Conservation (phyloP, 37 sponge, comb jelly and placozoan genomes). For the Tethya wilhelma region DNA sequence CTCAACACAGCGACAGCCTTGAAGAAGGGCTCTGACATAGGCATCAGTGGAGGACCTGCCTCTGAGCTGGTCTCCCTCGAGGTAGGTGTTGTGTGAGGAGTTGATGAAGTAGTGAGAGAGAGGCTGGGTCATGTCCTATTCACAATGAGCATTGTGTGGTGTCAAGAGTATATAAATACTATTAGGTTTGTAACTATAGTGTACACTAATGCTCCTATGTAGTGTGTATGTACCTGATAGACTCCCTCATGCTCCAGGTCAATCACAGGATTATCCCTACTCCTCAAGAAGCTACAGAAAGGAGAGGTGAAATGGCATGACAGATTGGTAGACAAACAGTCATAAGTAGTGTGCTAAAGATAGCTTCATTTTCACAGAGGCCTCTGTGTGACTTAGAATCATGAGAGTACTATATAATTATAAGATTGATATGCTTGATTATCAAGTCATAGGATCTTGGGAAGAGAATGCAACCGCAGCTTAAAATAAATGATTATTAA, state of each 20-base stretch:
- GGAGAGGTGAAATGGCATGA: not conserved
- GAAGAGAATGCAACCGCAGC: too few species aligned
- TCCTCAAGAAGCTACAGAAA: conserved; percentile 69
- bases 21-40: conserved; percentile 81
- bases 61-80: conserved; percentile 81
- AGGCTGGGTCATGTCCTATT: conserved; percentile 92
- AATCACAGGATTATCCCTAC: conserved; percentile 61
- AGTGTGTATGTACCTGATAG: conserved; percentile 47
- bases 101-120: conserved; percentile 95
- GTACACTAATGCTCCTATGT: not conserved
- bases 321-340: not conserved
- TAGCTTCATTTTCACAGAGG: not conserved
- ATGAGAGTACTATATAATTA: not conserved
- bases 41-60: conserved; percentile 88
- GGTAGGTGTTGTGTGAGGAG: conserved; percentile 95
- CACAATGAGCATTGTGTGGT: not conserved
- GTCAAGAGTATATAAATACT: not conserved
- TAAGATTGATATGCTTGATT: not conserved
- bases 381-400: not conserved
- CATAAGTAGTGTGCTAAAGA: too few species aligned
- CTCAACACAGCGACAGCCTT: conserved; percentile 89
- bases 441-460: too few species aligned
- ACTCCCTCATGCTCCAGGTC: conserved; percentile 61
- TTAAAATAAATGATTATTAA: too few species aligned
- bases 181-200: not conserved